Evolutionary conservation across 2,888 invertebrate species (phyloP).

Genomic region (Patella caerulea): DNA sequence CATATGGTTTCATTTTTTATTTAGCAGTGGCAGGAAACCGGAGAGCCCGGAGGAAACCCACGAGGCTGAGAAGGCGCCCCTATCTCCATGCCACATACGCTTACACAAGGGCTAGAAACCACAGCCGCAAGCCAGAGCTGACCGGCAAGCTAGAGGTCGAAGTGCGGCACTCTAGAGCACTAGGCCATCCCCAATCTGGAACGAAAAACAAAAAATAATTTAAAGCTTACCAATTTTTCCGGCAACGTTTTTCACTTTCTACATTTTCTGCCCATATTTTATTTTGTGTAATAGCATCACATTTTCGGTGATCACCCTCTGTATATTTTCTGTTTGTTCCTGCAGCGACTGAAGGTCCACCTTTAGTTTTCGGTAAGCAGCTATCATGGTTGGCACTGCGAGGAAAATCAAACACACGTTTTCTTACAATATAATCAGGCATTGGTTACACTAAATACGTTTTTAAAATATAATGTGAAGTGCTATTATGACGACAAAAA

Average conservation of each 20-base stretch:
- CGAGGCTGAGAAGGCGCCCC: too few relatives aligned
- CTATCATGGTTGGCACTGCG: conserved; percentile 58
- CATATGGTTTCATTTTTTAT: too few relatives aligned
- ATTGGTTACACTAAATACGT: background rate
- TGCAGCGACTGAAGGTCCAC: conserved; percentile 22
- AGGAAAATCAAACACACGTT: conserved; percentile 19
- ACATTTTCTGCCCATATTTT: conserved; percentile 65
- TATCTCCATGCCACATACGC: too few relatives aligned
- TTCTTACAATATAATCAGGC: background rate
- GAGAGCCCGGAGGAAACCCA: too few relatives aligned
- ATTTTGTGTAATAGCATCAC: conserved; percentile 62
- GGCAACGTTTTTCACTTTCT: conserved; percentile 52
- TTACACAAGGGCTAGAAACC: too few relatives aligned
- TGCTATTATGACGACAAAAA: background rate
- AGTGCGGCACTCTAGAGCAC: too few relatives aligned
- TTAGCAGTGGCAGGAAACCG: too few relatives aligned
- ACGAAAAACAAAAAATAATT: too few relatives aligned
- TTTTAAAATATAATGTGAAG: background rate
- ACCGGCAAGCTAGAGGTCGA: too few relatives aligned
- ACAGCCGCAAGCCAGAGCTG: too few relatives aligned
- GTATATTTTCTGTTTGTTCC: conserved; percentile 31
- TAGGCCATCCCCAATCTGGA: too few relatives aligned
- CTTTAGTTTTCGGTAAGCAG: conserved; percentile 51
- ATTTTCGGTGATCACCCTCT: conserved; percentile 53
- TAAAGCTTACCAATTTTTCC: conserved; percentile 59